These are phyloP conservation scores for Cosmia trapezina DNA, from an alignment of 2,888 invertebrate genomes.

Conservation along the genomic window DNA sequence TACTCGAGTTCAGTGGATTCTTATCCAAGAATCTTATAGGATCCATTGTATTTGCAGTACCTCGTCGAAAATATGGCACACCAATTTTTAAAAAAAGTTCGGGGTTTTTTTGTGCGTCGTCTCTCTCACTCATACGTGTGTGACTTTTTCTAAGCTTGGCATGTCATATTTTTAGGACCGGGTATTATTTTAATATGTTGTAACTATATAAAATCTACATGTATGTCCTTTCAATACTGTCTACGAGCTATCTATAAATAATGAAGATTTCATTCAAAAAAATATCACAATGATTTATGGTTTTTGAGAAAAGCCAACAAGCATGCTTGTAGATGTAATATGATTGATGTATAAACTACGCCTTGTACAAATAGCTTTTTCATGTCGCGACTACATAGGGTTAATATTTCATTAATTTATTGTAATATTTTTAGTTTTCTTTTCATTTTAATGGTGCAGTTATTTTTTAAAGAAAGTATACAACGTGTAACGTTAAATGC, in stretches of 20 bases:
- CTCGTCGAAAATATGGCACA: neutral
- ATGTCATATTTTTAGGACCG: neutral
- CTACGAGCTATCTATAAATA: neutral
- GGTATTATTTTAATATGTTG: slow-evolving; percentile 22
- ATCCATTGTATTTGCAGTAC: slow-evolving; percentile 31
- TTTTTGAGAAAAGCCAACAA: slow-evolving; percentile 53
- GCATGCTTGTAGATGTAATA: slow-evolving; percentile 55
- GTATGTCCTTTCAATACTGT: slow-evolving; percentile 30
- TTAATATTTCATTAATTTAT: slow-evolving; percentile 65
- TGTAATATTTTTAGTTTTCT: slow-evolving; percentile 56
- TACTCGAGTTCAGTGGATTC: slow-evolving; percentile 35
- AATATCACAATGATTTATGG: slow-evolving; percentile 35
- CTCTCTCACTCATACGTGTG: neutral
- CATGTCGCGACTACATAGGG: slow-evolving; percentile 60
- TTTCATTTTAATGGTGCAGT: slow-evolving; percentile 38
- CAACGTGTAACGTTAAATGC: too few species aligned
- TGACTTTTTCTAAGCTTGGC: neutral
- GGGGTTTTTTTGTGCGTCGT: neutral
- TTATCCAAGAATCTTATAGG: slow-evolving; percentile 11
- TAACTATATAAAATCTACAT: slow-evolving; percentile 36
- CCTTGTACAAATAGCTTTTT: slow-evolving; percentile 69
- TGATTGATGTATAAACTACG: slow-evolving; percentile 63
- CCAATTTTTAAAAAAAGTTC: too few species aligned
- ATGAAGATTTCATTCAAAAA: slow-evolving; percentile 22
- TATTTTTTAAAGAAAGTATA: slow-evolving; percentile 26